Evolutionary conservation across 2,113 vertebrate genomes (phyloP).

Genomic region (Chloropsis hardwickii): DNA sequence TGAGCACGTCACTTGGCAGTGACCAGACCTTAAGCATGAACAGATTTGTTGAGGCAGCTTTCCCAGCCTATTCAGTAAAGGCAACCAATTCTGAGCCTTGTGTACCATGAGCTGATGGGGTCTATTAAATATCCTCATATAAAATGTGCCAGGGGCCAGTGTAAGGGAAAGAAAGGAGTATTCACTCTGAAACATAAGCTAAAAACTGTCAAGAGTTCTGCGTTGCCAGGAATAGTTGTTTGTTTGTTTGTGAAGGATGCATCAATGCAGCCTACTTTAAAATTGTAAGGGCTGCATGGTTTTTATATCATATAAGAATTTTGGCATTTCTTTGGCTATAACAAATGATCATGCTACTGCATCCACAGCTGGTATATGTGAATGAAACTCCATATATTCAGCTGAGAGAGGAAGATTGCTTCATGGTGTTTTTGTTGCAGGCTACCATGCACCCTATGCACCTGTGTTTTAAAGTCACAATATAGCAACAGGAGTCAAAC

Average conservation of each 20-base stretch:
- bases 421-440: background rate
- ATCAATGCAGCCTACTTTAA: background rate
- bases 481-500: background rate
- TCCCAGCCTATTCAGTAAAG: background rate
- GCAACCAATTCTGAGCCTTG: constrained; percentile 3
- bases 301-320: background rate
- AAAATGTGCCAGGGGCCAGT: constrained; percentile 16
- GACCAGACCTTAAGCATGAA: constrained; percentile 48
- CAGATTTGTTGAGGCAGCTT: constrained; percentile 24
- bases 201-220: background rate
- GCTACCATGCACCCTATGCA: background rate
- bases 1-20: constrained; percentile 46
- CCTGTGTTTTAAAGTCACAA: background rate
- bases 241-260: background rate
- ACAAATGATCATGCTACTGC: background rate
- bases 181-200: background rate
- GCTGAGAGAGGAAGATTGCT: background rate
- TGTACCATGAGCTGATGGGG: constrained; percentile 36
- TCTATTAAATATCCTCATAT: constrained; percentile 53
- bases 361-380: background rate
- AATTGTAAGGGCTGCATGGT: background rate
- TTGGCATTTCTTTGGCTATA: background rate
- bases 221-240: background rate
- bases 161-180: constrained; percentile 4
- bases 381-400: background rate